Percentiles rank a stretch among this genome's conserved stretches.
These are phyloP conservation scores for Spea hammondii DNA, from an alignment of 2,797 vertebrate species.

Conservation along the genomic window DNA sequence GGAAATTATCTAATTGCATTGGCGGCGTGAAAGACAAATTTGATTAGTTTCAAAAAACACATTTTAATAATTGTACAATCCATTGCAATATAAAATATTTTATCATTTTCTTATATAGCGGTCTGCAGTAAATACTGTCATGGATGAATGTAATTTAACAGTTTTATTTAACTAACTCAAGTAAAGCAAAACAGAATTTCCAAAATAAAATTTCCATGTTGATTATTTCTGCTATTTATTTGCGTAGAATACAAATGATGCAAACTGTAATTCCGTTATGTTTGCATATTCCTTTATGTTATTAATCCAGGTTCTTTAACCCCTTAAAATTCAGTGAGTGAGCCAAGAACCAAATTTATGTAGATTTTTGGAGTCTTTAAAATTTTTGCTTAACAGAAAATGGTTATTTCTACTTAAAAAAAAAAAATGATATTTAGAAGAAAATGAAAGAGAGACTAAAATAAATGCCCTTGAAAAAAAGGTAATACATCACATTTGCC, in stretches of 20 bases:
- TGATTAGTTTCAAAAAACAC: neutral
- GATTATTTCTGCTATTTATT: neutral
- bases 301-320: neutral
- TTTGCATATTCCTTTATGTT: neutral
- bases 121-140: neutral
- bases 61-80: neutral
- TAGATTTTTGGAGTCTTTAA: no score
- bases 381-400: no score
- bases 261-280: neutral
- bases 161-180: neutral
- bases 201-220: neutral
- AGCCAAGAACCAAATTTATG: no score
- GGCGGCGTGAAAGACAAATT: neutral
- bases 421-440: no score
- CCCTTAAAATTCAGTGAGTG: no score
- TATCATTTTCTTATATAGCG: neutral
- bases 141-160: neutral
- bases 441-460: no score
- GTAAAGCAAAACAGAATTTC: neutral
- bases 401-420: no score
- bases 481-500: no score
- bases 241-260: neutral
- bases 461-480: no score
- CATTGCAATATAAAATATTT: neutral
- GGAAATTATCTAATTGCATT: slow-evolving; percentile 4